Evolutionary conservation across 2,113 vertebrate genomes (phyloP).

Genomic region (Channa argus): DNA sequence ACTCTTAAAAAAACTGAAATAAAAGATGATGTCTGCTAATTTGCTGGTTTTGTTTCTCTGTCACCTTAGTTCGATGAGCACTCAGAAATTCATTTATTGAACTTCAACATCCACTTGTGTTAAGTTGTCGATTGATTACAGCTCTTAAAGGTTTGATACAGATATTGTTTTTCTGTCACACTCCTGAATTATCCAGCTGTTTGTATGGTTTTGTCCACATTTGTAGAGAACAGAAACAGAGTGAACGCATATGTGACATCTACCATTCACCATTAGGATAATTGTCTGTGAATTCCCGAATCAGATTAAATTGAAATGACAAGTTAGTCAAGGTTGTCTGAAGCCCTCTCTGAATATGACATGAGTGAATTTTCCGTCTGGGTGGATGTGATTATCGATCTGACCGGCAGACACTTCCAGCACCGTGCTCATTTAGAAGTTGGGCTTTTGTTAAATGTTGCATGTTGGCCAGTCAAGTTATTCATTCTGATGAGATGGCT

Average conservation of each 20-base stretch:
- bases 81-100: no score
- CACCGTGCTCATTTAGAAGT: constrained; percentile 4
- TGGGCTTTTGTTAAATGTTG: constrained; percentile 31
- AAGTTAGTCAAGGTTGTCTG: constrained; percentile 32
- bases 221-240: neutral
- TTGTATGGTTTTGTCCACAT: no score
- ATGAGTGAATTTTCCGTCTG: constrained; percentile 51
- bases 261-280: neutral
- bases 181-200: no score
- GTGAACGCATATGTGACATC: neutral
- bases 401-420: constrained; percentile 31
- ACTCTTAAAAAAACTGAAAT: no score
- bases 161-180: no score
- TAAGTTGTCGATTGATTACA: no score
- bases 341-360: constrained; percentile 44
- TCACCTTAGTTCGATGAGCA: no score
- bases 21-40: no score
- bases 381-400: constrained; percentile 59
- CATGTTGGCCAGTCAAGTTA: constrained; percentile 13
- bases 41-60: no score
- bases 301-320: constrained; percentile 56
- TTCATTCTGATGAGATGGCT: constrained; percentile 2
- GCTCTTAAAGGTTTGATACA: no score
- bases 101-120: no score
- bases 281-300: constrained; percentile 27